Evolutionary conservation across 2,113 vertebrate species (phyloP), one percentile per base, ranked within the genome.

Genomic region (Hydropotes inermis): DNA sequence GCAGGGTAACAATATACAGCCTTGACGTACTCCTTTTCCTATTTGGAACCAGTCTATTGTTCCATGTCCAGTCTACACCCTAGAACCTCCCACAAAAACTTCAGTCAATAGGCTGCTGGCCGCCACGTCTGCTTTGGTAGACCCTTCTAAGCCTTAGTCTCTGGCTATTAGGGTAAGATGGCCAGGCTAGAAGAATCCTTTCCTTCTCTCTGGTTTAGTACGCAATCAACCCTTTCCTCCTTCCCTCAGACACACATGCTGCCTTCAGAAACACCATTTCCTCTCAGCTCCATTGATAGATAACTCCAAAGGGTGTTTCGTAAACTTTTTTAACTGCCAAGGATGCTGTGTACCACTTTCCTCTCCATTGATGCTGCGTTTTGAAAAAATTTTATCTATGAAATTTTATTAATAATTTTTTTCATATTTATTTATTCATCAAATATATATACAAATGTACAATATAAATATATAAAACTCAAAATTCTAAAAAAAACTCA

Each of bases 401-500:
- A 52, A 89, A 11, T 3, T 86, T 87, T 85, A 57, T 81, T 90
- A 61, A 79, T 88, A 61, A 93, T 39, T 39, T 39, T 27, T 94
- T 91, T 88, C 39, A 85, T 16, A 89, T 81, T 45, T 95, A 39
- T 54, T 70, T 67, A 30, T 89, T 96, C 57, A 58, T 91, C 30
- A 84, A 90, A 83, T 25, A 55, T 67, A 27, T 12, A 76, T 13
- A 96, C 52, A 74, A 45, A 25, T 76, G 25, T 76, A 27, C 13
- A 76, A 58, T 58, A 58, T 27, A 58, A 58, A 58, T 58, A 58
- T 58, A 58, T 27, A 58, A 27, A 27, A 58, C 57, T 27, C 57
- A 58, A 58, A 4, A 58, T 58, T 58, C 25, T 27, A 58, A 58
- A 58, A 55, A 58, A 55, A 58, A 25, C 25, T 58, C 57, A 58